Evolutionary conservation across 1,140 invertebrate genomes (phyloP), one percentile per base, ranked within the genome.

Genomic region (Euwallacea fornicatus): DNA sequence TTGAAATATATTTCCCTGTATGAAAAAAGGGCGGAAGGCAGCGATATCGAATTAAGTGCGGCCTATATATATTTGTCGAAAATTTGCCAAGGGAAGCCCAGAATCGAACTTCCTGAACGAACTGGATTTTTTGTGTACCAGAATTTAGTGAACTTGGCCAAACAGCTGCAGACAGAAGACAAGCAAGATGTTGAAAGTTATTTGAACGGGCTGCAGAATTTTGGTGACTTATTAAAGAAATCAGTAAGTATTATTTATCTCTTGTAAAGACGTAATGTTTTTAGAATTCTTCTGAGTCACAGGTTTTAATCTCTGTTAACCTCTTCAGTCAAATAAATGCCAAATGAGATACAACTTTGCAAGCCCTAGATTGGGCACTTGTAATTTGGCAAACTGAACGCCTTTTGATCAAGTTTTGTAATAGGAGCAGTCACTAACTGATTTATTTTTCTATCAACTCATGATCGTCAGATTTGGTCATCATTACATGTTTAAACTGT

Each of bases 1-100:
- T 56, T 78, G 10, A 78, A 78, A 64, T 78, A 78, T 63, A 76
- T 78, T 42, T 73, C 77, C 3, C 53, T 78, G 15, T 78, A 71
- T 73, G 77, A 77, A 53, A 75, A 74, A 42, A 66, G 67, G 11
- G 15, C 44, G 11, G 15, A 54, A 6, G 44, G 56, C n/a, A 66
- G 42, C 15, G 67, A 73, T 16, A 69, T 78, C 1, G n/a, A 11
- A 73, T 68, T 70, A 54, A 76, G 75, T 11, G 72, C 74, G 21
- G 74, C 73, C 42, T 77, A 77, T 53, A 60, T 73, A 9, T 70
- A 63, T 21, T 46, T 77, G n/a, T 74, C 76, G 15, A 70, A 75
- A 67, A 68, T 77, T 41, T 74, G 53, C 4, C 50, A 65, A 16
- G 74, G 74, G 41, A 66, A 53, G 43, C 58, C 62, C 42, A 60